These are phyloP conservation scores for Polyploca ridens DNA, from an alignment of 2,888 invertebrate genomes.

Conservation along the genomic window DNA sequence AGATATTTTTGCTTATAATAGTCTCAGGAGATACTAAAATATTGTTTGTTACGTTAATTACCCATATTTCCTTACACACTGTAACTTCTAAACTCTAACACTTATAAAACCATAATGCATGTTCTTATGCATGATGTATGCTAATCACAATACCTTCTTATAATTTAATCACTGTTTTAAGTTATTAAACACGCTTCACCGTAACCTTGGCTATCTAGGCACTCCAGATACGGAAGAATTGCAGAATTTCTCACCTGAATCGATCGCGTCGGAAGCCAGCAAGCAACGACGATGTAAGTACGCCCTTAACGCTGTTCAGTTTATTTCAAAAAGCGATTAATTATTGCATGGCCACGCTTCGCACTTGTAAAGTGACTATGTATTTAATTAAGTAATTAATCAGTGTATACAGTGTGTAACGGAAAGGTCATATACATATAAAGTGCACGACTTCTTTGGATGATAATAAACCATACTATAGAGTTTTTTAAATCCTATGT, in stretches of 20 bases:
- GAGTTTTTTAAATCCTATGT: too few relatives aligned
- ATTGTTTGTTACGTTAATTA: neutral
- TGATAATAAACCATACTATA: too few relatives aligned
- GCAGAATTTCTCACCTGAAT: constrained; percentile 46
- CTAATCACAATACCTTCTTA: neutral
- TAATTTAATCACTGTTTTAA: constrained; percentile 3
- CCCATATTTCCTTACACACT: neutral
- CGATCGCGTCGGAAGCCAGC: constrained; percentile 48
- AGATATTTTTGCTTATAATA: neutral
- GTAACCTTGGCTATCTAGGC: constrained; percentile 51
- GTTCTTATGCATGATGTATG: neutral
- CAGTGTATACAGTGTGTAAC: too few relatives aligned
- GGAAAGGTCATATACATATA: too few relatives aligned
- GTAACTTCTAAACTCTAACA: too few relatives aligned
- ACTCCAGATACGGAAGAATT: constrained; percentile 54
- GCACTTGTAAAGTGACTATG: neutral
- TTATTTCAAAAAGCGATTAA: neutral
- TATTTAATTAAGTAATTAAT: neutral
- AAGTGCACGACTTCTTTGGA: too few relatives aligned
- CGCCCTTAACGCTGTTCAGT: constrained; percentile 13
- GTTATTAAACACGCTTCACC: constrained; percentile 26
- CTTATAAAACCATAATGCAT: too few relatives aligned
- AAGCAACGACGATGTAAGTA: constrained; percentile 45
- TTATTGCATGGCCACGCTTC: neutral
- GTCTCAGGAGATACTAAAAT: too few relatives aligned